These are phyloP conservation scores for Ornithoptera alexandrae DNA, from an alignment of 2,888 invertebrate genomes.

Conservation along the genomic window DNA sequence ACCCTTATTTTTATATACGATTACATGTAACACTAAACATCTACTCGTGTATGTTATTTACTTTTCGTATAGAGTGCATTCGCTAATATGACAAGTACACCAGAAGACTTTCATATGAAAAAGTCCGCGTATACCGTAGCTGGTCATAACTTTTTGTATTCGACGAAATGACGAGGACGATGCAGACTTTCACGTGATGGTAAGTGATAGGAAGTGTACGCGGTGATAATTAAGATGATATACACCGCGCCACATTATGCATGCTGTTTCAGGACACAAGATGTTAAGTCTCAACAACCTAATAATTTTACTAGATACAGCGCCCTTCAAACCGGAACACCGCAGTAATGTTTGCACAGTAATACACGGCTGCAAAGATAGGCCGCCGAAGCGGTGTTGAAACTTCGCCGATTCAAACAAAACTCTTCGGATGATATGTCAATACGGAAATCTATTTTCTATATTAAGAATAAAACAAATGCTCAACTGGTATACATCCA, in stretches of 20 bases:
- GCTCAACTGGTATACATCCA: slow-evolving; percentile 1
- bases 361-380: no score
- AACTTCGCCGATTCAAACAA: slow-evolving; percentile 8
- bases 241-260: no score
- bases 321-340: no score
- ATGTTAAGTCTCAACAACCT: no score
- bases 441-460: slow-evolving; percentile 5
- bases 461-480: not conserved
- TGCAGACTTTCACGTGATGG: no score
- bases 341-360: not conserved
- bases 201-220: no score
- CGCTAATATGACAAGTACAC: slow-evolving; percentile 38
- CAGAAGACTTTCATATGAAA: slow-evolving; percentile 29
- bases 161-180: no score
- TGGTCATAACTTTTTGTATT: no score
- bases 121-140: slow-evolving; percentile 23
- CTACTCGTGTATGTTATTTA: slow-evolving; percentile 36
- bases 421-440: slow-evolving; percentile 16
- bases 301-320: no score
- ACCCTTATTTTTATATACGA: slow-evolving; percentile 56
- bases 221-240: no score
- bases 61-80: slow-evolving; percentile 38
- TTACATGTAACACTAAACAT: slow-evolving; percentile 55
- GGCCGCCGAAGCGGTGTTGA: not conserved
- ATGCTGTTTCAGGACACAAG: no score